Evolutionary conservation across 2,888 invertebrate species (phyloP), one percentile per base, ranked within the genome.

Genomic region (Vandiemenella viatica): DNA sequence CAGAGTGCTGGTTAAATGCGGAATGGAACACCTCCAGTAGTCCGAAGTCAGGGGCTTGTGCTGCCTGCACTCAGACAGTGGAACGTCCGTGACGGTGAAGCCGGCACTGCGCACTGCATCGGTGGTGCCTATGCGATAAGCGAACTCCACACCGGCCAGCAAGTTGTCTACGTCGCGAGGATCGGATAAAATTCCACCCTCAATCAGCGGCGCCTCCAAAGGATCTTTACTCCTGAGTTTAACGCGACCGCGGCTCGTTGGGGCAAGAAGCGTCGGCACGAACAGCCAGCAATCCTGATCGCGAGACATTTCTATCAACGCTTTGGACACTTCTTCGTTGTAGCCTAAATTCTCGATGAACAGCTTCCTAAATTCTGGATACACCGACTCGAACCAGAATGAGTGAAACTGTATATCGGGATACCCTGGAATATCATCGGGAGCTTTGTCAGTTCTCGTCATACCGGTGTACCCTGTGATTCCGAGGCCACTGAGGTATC

Each of bases 331-430:
- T 6, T 55, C 54, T 4, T 62, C 57, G 43, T 62, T 61, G 22
- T 59, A 65, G n/a, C 64, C 64, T 8, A 62, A 15, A 7, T 6
- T 4, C 4, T 21, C 20, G 3, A 5, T 15, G 43, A 16, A 20
- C 15, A 3, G 8, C 6, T 8, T 7, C 6, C 10, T 3, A n/a
- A 15, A 6, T 5, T 8, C 17, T 18, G 13, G 5, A 7, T 17
- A 4, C 19, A 6, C 17, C 5, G 18, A 4, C 4, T 13, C 10
- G n/a, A 43, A 22, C 7, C 7, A 26, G 26, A 26, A 8, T 7
- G 71, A 66, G 60, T 68, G 68, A 41, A 67, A 66, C 59, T 75
- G 70, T 5, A 76, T 60, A 55, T 77, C 71, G 0, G 76, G 75
- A 59, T 68, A 68, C 19, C 64, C 61, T 1, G 7, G 26, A 8